Evolutionary conservation across 2,113 vertebrate species (phyloP), one percentile per base, ranked within the genome.

Genomic region (Pelvicachromis taeniatus): DNA sequence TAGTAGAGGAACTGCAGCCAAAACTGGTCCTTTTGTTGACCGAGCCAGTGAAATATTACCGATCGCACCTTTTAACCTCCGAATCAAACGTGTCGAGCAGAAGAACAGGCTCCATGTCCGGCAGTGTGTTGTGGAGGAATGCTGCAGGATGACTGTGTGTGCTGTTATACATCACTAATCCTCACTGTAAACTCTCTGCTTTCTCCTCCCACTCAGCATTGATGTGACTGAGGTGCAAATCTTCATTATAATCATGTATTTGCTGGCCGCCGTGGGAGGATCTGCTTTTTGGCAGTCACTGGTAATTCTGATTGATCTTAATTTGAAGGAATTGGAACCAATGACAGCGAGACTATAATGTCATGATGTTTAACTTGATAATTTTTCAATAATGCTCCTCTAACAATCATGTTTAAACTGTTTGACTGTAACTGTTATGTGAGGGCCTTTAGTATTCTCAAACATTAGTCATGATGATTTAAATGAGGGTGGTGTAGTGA

Each of bases 191-290:
- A 94, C 95, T 75, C 56, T 89, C 50, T 96, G 94, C 95, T 94
- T 96, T 97, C 87, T 91, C 91, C 88, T 91, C 95, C 94, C 96
- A 93, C 96, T 97, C 97, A 99, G 99, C 97, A 99, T 99, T 97
- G 99, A 99, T 96, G 98, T 99, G 97, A 99, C 99, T 94, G 99
- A 99, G 96, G 99, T 99, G 91, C 99, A 99, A 97, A 97, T 99
- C 98, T 99, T 99, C 98, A 99, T 99, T 95, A 99, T 99, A 95
- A 95, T 96, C 96, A 96, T 99, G 97, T 99, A 99, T 96, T 96
- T 99, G 94, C 97, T 99, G 97, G 97, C 98, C 95, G 98, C 98
- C 91, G 97, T 98, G 95, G 98, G 98, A 97, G 98, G 98, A 97
- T 97, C 98, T 89, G 96, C 97, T 95, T 97, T 99, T 95, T 99